Base-by-base conservation (phyloP, 92 coral and sea anemone species). In the Porites lobata region DNA sequence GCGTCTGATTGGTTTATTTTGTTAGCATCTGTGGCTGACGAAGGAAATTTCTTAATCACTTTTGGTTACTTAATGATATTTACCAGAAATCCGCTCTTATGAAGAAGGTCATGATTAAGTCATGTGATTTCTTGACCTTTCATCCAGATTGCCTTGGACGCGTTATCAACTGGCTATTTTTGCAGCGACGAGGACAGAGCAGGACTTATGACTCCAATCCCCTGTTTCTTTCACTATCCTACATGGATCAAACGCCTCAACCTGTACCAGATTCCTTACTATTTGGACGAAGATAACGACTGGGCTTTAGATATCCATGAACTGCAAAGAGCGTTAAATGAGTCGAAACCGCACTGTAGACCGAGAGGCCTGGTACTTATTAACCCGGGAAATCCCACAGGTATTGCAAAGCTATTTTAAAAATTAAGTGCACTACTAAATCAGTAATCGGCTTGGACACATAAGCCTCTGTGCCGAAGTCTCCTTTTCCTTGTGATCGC, bases 351-450 rank as follows among this genome's bases (percentile, higher is more conserved):
- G 4, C 86, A 86, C 75, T 96, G 99, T 58, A 54, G 12, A 50
- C 99, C 99, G 61, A 89, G 91, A 76, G 90, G 90, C 72, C 75
- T 96, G 50, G 89, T 93, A 50, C 92, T 96, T 6, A 92, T 91
- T 32, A 96, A 96, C 52, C 97, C 96, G 3, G 99, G 99, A 62
- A 96, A 96, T 53, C 96, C 96, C 11, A 94, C 96, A 90, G 92
- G 96, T 96, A 59, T 52, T 38, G 5, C 6, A 7, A 38, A 38
- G 8, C 20, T 21, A 15, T n/a, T n/a, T 12, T 38, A 38, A 5
- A 38, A 38, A 38, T 38, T 38, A 38, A 38, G 47, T 38, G 47
- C 47, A 38, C 6, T 0, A 38, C 47, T 4, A 38, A 38, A 38
- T 38, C 47, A 38, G 47, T 38, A 38, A 38, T 38, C 1, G 47